phyloP scores from a whole-genome alignment of 2,113 vertebrate species.

The Genyomyrus donnyi region DNA sequence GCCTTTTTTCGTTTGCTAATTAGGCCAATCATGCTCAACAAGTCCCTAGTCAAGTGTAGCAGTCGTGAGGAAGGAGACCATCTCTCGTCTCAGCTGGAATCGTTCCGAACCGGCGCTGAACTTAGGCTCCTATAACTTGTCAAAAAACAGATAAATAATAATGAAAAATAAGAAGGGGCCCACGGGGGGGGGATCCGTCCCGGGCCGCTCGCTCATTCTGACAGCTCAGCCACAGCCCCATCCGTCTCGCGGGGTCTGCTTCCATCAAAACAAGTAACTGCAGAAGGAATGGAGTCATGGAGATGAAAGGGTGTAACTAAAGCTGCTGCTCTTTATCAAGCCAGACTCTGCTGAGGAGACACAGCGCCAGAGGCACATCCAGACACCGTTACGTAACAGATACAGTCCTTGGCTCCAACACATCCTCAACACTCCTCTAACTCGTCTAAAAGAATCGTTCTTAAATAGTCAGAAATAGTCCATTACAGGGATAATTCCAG shows the following conservation, averaged over 20 bases:
- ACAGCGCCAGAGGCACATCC: not conserved
- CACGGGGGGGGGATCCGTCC: not conserved
- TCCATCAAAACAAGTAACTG: slow-evolving; percentile 1
- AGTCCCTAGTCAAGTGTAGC: not conserved
- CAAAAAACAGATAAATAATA: not conserved
- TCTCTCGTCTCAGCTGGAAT: not conserved
- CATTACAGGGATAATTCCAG: not conserved
- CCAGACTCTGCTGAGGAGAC: not conserved
- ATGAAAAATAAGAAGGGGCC: not conserved
- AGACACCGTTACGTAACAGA: not conserved
- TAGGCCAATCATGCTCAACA: not conserved
- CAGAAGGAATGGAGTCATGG: not conserved
- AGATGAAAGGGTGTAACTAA: not conserved
- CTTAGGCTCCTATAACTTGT: not conserved
- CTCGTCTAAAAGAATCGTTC: not conserved
- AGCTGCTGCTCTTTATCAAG: not conserved
- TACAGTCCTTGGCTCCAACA: not conserved
- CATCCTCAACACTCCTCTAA: not conserved
- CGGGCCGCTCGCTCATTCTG: not conserved
- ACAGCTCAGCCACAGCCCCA: not conserved
- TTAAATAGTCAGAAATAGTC: not conserved
- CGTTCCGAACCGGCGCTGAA: not conserved
- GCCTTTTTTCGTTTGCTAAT: not conserved
- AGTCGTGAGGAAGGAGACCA: not conserved
- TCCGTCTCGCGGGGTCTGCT: not conserved